Base-by-base conservation (phyloP, 2,888 invertebrate genomes). In the Cephus sareptanus region DNA sequence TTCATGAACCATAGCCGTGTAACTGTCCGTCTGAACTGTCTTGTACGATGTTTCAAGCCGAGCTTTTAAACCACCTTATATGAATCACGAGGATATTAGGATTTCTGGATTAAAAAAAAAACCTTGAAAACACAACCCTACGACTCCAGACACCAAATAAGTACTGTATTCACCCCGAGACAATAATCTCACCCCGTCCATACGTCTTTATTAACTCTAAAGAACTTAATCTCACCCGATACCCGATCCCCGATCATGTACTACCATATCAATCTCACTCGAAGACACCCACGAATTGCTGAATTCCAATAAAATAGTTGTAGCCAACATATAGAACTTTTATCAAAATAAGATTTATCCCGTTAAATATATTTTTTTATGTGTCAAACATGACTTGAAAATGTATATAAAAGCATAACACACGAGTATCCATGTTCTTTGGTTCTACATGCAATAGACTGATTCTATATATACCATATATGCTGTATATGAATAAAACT, bases 1-100 rank as follows among this genome's bases (percentile, higher is more conserved):
- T 88, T 89, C 88, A 89, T 89, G 87, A 87, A 56, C 9, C 2
- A 56, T 56, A 56, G 9, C 23, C 56, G 23, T 9, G 56, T 56
- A 9, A 23, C 56, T 56, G 9, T 56, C 56, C 56, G 23, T 23
- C 23, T 56, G 23, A 9, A 56, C 40, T 56, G 9, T 23, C 56
- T 56, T 9, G 9, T 23, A 56, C 9, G 56, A 23, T 2, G 23
- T 23, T 56, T 56, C 56, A 15, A 40, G 15, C 40, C 23, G 23
- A 56, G 56, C 56, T 56, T 23, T 56, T 23, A 3, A 56, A 56
- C 9, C 23, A 9, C 23, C 9, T 23, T 56, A 56, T 56, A 23
- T 2, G 56, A 56, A 56, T 15, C 9, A 56, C 9, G 1, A 23
- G 0, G 9, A 56, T 2, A 23, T 23, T 56, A 23, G 9, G 9